Conservation (phyloP, 2,113 vertebrate species). For the Archilochus colubris region DNA sequence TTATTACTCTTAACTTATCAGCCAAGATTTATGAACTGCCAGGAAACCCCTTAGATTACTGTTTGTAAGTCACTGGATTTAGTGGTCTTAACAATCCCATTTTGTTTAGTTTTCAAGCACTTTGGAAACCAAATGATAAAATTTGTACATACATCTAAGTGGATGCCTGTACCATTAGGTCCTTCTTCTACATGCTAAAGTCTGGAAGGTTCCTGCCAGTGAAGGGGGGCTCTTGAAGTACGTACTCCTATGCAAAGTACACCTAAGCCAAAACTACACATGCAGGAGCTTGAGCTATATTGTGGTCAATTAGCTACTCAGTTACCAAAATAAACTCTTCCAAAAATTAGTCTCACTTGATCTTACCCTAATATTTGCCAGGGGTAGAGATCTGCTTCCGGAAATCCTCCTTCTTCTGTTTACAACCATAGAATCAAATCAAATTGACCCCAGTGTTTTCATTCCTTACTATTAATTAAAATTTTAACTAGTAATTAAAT, state of each 20-base stretch:
- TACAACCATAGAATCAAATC: background rate
- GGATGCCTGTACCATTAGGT: background rate
- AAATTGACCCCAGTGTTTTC: background rate
- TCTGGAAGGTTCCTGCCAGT: background rate
- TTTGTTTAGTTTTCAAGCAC: slow-evolving; percentile 43
- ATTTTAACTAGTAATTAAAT: background rate
- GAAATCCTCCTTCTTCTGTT: background rate
- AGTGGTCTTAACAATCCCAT: background rate
- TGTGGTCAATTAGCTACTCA: background rate
- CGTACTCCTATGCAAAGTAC: fast-evolving
- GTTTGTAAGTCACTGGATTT: background rate
- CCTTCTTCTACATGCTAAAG: background rate
- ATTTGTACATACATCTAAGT: background rate
- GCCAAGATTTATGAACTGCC: slow-evolving; percentile 28
- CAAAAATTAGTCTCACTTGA: background rate
- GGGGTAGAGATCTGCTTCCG: background rate
- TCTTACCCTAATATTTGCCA: background rate
- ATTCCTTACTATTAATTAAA: background rate
- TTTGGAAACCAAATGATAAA: slow-evolving; percentile 23
- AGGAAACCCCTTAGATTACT: background rate
- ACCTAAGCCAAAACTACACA: background rate
- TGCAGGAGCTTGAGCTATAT: background rate
- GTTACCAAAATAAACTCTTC: background rate
- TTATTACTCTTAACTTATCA: slow-evolving; percentile 15
- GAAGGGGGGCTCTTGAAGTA: background rate